Evolutionary conservation across 2,888 invertebrate species (phyloP).

Genomic region (Pollenia griseotomentosa): DNA sequence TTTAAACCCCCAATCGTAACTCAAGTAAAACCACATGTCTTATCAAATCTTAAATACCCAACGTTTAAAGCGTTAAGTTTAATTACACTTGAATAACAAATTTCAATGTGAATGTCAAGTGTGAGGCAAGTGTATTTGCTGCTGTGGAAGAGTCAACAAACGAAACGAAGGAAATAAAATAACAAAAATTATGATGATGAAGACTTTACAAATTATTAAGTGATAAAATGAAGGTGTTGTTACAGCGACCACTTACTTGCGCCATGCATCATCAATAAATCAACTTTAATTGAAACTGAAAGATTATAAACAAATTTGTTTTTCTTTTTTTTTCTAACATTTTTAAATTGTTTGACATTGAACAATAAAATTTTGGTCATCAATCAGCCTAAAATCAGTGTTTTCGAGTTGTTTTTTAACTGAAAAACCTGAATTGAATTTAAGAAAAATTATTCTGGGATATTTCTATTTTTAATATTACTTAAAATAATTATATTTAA

Average conservation of each 20-base stretch:
- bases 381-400: too few species aligned
- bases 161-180: conserved; percentile 51
- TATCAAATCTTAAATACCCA: conserved; percentile 20
- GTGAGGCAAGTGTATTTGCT: background rate
- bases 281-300: too few species aligned
- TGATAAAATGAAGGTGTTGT: background rate
- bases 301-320: too few species aligned
- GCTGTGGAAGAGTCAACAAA: conserved; percentile 50
- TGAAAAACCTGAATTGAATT: too few species aligned
- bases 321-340: too few species aligned
- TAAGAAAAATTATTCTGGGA: too few species aligned
- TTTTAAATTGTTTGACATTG: too few species aligned
- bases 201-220: conserved; percentile 1
- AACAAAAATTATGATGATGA: background rate
- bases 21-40: conserved; percentile 44
- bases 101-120: conserved; percentile 71
- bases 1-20: background rate
- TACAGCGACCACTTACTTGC: background rate
- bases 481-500: too few species aligned
- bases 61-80: conserved; percentile 12
- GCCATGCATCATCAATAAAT: background rate
- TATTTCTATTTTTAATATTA: too few species aligned
- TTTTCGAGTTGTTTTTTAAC: too few species aligned
- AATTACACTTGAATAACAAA: conserved; percentile 7
- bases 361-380: too few species aligned